Evolutionary conservation across 2,888 invertebrate species (phyloP), one percentile per base, ranked within the genome.

Genomic region (Tortrix viridana): DNA sequence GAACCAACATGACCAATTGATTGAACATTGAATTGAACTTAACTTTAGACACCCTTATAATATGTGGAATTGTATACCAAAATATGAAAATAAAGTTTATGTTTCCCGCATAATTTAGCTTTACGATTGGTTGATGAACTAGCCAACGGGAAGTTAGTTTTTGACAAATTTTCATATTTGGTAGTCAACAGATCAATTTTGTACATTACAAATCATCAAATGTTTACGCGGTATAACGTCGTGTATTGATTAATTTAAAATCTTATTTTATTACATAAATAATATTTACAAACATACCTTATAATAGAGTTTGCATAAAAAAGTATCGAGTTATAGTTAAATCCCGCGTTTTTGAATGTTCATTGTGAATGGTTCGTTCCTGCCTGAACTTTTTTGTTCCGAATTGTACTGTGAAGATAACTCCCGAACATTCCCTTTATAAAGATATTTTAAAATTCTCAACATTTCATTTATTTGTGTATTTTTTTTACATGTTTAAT

Each of bases 331-430:
- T 19, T 5, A 1, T 12, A 9, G 38, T 3, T n/a, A 18, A 19
- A 50, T 57, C 62, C 62, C 62, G 62, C 62, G 62, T 56, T 57
- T 62, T 52, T 41, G 4, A 16, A 9, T 18, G 19, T 23, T 9
- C 14, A 14, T 14, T 26, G 38, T 26, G 56, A 62, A 56, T 62
- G 62, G 62, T 62, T 38, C 56, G 19, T 57, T 47, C 26, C 32
- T 32, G 41, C n/a, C 26, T 32, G 16, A 16, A 38, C 41, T 38
- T 38, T 3, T n/a, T 16, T 12, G 38, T 56, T 62, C 62, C 56
- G 23, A 52, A 62, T 46, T 44, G 46, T 26, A 52, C 18, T 52
- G n/a, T 6, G 5, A n/a, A 6, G 14, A 38, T 0, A 5, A 1
- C 5, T n/a, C 5, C 2, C 16, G n/a, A 41, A 41, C 5, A 16